Conservation (phyloP, 2,888 invertebrate genomes). For the Athalia cordata region DNA sequence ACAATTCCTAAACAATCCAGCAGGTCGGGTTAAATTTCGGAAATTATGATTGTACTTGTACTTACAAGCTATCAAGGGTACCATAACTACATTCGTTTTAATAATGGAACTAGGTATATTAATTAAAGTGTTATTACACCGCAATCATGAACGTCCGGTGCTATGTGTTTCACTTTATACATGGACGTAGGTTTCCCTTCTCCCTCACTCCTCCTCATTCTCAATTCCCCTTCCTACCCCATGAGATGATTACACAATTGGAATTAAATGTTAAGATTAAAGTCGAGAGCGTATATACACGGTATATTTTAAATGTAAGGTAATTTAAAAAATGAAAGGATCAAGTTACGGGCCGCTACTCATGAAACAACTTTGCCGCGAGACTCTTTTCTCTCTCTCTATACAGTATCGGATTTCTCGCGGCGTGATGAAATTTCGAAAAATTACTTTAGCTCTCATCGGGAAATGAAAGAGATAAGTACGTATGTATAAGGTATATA, state of each 20-base stretch:
- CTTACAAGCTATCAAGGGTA: not conserved
- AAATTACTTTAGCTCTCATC: constrained; percentile 19
- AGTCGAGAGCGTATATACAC: not conserved
- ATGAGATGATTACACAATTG: constrained; percentile 27
- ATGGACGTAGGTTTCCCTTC: not conserved
- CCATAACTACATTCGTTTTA: not conserved
- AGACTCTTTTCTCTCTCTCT: constrained; percentile 15
- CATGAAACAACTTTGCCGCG: constrained; percentile 26
- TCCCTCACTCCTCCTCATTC: not conserved
- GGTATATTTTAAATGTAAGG: constrained; percentile 22
- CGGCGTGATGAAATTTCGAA: constrained; percentile 32
- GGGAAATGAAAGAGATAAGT: not conserved
- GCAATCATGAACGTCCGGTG: constrained; percentile 18
- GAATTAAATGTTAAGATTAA: constrained; percentile 35
- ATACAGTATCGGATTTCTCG: constrained; percentile 20
- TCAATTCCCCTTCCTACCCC: not conserved
- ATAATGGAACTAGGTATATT: constrained; percentile 13
- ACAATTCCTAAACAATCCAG: too few relatives aligned
- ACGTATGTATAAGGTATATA: too few relatives aligned
- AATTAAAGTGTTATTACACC: constrained; percentile 31
- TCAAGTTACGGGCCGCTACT: constrained; percentile 31
- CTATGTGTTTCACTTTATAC: not conserved
- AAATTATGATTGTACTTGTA: not conserved
- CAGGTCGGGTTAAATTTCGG: not conserved
- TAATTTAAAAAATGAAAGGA: constrained; percentile 26